Conservation (phyloP, 2,888 invertebrate species). For the Agapostemon virescens region DNA sequence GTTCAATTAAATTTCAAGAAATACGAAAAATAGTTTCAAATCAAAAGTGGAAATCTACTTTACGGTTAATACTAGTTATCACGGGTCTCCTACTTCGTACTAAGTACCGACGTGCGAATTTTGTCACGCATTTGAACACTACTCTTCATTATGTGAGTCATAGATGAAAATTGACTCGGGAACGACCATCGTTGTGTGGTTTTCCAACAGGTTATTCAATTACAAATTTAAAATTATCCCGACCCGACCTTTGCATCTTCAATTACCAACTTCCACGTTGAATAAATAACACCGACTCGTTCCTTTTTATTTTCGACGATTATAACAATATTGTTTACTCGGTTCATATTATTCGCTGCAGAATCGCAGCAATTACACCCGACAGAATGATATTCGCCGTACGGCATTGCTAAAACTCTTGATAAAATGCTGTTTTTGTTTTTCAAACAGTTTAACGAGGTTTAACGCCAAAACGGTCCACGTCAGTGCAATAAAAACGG, state of each 20-base stretch:
- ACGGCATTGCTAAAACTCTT: too few relatives aligned
- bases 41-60: not conserved
- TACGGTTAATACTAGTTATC: not conserved
- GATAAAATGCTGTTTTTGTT: too few relatives aligned
- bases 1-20: not conserved
- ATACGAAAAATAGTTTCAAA: not conserved
- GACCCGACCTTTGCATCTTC: not conserved
- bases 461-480: too few relatives aligned
- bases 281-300: not conserved
- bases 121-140: not conserved
- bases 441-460: too few relatives aligned
- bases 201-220: not conserved
- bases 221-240: too few relatives aligned
- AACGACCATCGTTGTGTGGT: not conserved
- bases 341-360: not conserved
- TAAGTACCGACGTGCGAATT: conserved; percentile 2
- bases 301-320: not conserved
- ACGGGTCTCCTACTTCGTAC: not conserved
- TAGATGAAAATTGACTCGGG: not conserved
- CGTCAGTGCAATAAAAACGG: not conserved
- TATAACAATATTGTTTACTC: not conserved
- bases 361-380: not conserved
- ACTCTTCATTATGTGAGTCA: not conserved
- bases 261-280: not conserved
- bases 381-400: too few relatives aligned